Percentiles rank a stretch among this genome's conserved stretches.
These are phyloP conservation scores for Hydrolagus colliei DNA, from an alignment of 2,797 vertebrate species.

Conservation along the genomic window DNA sequence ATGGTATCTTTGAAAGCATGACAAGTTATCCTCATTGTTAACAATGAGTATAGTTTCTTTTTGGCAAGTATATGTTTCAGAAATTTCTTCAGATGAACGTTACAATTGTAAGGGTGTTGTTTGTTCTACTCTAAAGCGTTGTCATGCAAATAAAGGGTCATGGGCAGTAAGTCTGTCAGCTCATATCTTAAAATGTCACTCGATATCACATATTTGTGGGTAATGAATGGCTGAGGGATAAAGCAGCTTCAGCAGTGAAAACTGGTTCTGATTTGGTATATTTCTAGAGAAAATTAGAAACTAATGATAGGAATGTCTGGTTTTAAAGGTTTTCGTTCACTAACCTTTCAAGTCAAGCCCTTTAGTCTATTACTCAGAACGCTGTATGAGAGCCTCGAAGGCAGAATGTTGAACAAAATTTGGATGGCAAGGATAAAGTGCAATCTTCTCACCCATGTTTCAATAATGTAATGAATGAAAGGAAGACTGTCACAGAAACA, in stretches of 20 bases:
- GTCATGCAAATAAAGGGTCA: neutral
- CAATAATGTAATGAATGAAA: neutral
- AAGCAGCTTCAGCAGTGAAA: neutral
- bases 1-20: neutral
- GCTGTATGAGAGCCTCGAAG: neutral
- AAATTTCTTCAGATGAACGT: too few relatives aligned
- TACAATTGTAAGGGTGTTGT: too few relatives aligned
- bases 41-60: neutral
- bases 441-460: neutral
- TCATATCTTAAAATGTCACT: neutral
- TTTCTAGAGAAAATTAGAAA: neutral
- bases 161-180: neutral
- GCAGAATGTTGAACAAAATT: neutral
- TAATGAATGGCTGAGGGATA: neutral
- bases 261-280: neutral
- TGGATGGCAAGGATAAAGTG: neutral
- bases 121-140: neutral
- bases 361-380: neutral
- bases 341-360: neutral
- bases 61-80: neutral
- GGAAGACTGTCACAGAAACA: neutral
- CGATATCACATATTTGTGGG: neutral
- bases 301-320: neutral
- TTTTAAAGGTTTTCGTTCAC: neutral
- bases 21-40: neutral